These are phyloP conservation scores for Brachycybe producta DNA, from an alignment of 2,888 invertebrate species.

Conservation along the genomic window DNA sequence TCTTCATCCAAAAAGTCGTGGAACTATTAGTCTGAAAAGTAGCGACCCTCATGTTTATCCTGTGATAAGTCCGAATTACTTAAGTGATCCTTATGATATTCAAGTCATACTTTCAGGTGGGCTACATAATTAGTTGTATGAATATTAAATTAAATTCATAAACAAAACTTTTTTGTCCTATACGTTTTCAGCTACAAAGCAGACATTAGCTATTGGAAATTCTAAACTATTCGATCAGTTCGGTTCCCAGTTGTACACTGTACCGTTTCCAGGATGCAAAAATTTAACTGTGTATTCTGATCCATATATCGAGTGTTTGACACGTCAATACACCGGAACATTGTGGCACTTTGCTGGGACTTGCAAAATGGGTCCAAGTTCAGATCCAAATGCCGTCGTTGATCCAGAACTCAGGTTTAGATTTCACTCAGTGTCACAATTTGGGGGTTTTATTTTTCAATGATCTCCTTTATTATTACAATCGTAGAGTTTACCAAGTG, in stretches of 20 bases:
- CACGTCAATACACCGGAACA: conserved; percentile 12
- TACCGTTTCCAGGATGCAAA: conserved; percentile 24
- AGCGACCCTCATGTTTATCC: conserved; percentile 78
- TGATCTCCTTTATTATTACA: too few species aligned
- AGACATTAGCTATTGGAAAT: conserved; percentile 24
- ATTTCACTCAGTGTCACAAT: not conserved
- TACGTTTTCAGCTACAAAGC: conserved; percentile 19
- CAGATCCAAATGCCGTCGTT: conserved; percentile 13
- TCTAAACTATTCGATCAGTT: conserved; percentile 22
- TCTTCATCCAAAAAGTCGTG: conserved; percentile 58
- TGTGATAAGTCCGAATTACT: conserved; percentile 81
- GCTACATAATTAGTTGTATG: not conserved
- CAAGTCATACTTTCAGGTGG: conserved; percentile 59
- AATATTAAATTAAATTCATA: not conserved
- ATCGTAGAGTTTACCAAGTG: conserved; percentile 13
- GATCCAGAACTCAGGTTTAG: conserved; percentile 15
- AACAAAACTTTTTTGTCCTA: not conserved
- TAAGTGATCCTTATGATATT: conserved; percentile 63
- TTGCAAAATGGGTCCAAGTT: conserved; percentile 11
- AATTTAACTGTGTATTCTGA: conserved; percentile 13
- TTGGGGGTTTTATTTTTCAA: too few species aligned
- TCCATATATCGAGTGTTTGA: conserved; percentile 12
- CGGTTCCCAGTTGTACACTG: conserved; percentile 22
- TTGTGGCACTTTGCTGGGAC: conserved; percentile 16
- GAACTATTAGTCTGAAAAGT: conserved; percentile 55